Evolutionary conservation across 2,113 vertebrate species (phyloP), one percentile per base, ranked within the genome.

Genomic region (Coturnix japonica): DNA sequence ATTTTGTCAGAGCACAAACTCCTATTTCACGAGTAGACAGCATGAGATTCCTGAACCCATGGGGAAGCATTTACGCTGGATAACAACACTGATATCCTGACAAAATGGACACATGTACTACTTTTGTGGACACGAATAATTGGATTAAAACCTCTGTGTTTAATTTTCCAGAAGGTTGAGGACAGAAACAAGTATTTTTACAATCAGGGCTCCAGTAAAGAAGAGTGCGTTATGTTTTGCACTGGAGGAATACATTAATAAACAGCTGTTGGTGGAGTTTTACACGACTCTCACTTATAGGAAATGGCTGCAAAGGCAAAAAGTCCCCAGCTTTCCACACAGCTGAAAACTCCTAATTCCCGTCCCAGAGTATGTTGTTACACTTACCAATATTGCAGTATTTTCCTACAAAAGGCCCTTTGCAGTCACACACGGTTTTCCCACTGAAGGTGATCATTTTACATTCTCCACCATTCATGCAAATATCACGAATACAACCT

Each of bases 361-460:
- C n/a, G 64, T 21, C 33, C 28, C 3, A 0, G 4, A 7, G 13
- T 21, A 35, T 21, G 8, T 21, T 78, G 7, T 26, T 41, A 5
- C 19, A 97, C 99, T 99, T 96, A 99, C 99, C 97, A 1, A 99
- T 93, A 96, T 98, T 97, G 64, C 99, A 99, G 31, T 97, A 86
- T 17, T 96, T 96, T 9, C 99, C 99, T 1, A 91, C 91, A n/a
- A 91, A 98, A 79, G 94, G 95, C 4, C 28, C 37, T 33, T 96
- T 97, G 90, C 99, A 99, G 87, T 96, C 94, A 13, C 99, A 99
- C 41, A 98, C 96, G 1, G 89, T 97, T 88, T 96, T 95, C 37
- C 98, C 95, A 0, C 95, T 98, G 93, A 81, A 69, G n/a, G 81
- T 54, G 66, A 98, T 95, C 83, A 98, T 89, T 70, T 98, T 98